Evolutionary conservation across 2,113 vertebrate genomes (phyloP).

Genomic region (Perca flavescens): DNA sequence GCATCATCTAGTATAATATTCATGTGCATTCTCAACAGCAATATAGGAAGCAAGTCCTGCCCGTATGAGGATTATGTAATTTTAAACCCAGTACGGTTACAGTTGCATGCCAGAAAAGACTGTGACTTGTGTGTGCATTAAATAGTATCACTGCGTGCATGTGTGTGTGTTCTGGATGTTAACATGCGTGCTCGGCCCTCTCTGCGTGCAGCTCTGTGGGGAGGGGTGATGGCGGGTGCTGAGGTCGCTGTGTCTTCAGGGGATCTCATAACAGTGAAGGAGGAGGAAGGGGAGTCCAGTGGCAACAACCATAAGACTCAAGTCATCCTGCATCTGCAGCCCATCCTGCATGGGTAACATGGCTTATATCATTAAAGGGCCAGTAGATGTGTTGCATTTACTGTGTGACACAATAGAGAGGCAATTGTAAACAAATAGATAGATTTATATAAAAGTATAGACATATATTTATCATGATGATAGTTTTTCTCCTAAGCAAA

Average conservation of each 20-base stretch:
- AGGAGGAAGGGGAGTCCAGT: conserved; percentile 87
- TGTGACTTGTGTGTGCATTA: conserved; percentile 43
- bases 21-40: neutral
- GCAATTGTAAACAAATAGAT: neutral
- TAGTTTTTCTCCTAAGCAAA: neutral
- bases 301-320: conserved; percentile 88
- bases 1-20: neutral
- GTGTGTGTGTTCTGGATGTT: conserved; percentile 53
- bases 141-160: conserved; percentile 23
- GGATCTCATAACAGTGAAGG: conserved; percentile 89
- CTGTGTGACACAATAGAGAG: conserved; percentile 4
- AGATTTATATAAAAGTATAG: neutral
- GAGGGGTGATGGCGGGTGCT: conserved; percentile 89
- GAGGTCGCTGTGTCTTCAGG: conserved; percentile 91
- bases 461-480: neutral
- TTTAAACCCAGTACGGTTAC: conserved; percentile 47
- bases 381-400: neutral
- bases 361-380: conserved; percentile 4
- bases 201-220: conserved; percentile 56
- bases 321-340: conserved; percentile 91
- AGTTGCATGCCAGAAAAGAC: conserved; percentile 54
- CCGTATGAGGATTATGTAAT: conserved; percentile 50
- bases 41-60: conserved; percentile 11
- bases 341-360: conserved; percentile 89
- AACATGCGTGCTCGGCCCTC: conserved; percentile 49